phyloP scores from a whole-genome alignment of 1,140 invertebrate genomes.

The Acyrthosiphon pisum region DNA sequence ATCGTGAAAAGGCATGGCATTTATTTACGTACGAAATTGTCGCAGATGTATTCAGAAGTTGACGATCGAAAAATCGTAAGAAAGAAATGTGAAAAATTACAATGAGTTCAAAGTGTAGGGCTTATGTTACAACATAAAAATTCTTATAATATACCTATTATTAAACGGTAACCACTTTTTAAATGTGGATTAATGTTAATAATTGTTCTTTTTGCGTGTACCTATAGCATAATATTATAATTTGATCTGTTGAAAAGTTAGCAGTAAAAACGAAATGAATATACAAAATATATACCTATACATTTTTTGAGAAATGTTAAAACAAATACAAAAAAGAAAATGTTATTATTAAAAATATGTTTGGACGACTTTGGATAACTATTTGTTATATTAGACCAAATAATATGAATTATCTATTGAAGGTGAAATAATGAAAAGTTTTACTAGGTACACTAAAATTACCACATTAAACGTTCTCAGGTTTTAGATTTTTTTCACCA shows the following conservation, averaged over 20 bases:
- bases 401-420: too few relatives aligned
- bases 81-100: background rate
- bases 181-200: background rate
- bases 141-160: background rate
- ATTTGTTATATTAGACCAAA: too few relatives aligned
- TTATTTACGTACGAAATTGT: too few relatives aligned
- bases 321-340: background rate
- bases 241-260: background rate
- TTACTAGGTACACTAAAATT: too few relatives aligned
- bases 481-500: too few relatives aligned
- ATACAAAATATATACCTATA: too few relatives aligned
- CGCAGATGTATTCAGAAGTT: too few relatives aligned
- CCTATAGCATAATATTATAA: background rate
- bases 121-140: background rate
- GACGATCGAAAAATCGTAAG: background rate
- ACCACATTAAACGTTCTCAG: too few relatives aligned
- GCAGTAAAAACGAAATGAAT: background rate
- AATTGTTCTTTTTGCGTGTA: background rate
- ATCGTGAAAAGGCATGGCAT: background rate
- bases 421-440: too few relatives aligned
- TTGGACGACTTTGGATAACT: too few relatives aligned
- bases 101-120: background rate
- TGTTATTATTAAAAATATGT: background rate
- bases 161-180: background rate
- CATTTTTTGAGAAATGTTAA: too few relatives aligned